Conservation (phyloP, 2,113 vertebrate genomes). For the Terrapene triunguis region DNA sequence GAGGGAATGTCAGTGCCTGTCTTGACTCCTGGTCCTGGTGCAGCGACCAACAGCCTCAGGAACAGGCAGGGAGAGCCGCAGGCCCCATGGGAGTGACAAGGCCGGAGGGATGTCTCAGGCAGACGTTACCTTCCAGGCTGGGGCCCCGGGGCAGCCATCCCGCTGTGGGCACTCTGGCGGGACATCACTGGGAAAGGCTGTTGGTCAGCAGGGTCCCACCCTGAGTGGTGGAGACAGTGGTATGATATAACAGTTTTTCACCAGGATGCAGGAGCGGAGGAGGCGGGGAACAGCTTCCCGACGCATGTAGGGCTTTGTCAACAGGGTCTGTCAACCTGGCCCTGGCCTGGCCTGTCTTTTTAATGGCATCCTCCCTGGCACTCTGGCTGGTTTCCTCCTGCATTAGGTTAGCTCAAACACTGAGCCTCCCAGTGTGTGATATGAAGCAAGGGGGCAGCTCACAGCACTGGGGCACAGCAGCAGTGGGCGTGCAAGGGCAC, state of each 20-base stretch:
- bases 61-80: neutral
- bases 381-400: neutral
- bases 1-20: neutral
- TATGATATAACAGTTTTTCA: neutral
- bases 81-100: neutral
- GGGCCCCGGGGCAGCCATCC: no score
- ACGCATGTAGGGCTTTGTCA: neutral
- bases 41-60: neutral
- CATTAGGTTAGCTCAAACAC: neutral
- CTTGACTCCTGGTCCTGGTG: neutral
- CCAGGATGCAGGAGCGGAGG: neutral
- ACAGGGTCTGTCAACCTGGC: neutral
- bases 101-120: no score
- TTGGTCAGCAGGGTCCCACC: neutral
- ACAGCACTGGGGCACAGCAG: neutral
- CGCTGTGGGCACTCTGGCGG: no score
- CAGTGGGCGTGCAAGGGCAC: neutral
- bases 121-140: no score
- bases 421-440: neutral
- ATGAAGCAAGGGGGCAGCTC: neutral
- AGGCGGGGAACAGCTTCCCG: accelerated
- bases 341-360: neutral
- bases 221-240: neutral
- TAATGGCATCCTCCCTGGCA: neutral
- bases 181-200: neutral